Evolutionary conservation across 2,888 invertebrate species (phyloP), one percentile per base, ranked within the genome.

Genomic region (Cosmia trapezina): DNA sequence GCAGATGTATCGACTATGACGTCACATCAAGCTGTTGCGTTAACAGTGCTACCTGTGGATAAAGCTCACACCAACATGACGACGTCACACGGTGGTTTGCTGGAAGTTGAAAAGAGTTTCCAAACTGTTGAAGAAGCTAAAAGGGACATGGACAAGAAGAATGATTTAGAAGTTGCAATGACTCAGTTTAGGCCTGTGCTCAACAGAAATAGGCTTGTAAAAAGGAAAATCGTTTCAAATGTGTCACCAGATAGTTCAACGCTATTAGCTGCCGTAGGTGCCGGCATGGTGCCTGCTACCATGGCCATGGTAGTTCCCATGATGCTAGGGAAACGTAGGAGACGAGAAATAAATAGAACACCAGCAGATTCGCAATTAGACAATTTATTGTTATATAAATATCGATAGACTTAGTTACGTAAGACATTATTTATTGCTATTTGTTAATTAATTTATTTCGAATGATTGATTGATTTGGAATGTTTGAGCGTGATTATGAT

Each of bases 221-320:
- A 90, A 67, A 93, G 91, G 68, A 95, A 91, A 79, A 79, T 96
- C 43, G 87, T 95, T 33, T 89, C 93, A 1, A 94, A 93, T 73
- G 89, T 91, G 4, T 87, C 90, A 65, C 95, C 95, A 7, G 97
- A 97, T 86, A 97, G 96, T 83, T 96, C 97, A 0, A 97, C 97
- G 0, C 96, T 98, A 51, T 89, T 98, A 79, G 97, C 98, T 11
- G 98, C 98, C 0, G 97, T 98, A 0, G 97, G 98, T 0, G 98
- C 98, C 22, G 98, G 98, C 0, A 97, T 98, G 97, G 96, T 98
- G 33, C 98, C 98, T 9, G 98, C 98, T 0, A 98, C 98, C 0
- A 97, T 98, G 97, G 98, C 98, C 0, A 97, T 98, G 97, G 96
- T 98, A 83, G 97, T 98, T 53, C 98, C 98, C 0, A 97, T 98